Conservation (phyloP, 2,113 vertebrate genomes). For the Gorsachius goisagi region DNA sequence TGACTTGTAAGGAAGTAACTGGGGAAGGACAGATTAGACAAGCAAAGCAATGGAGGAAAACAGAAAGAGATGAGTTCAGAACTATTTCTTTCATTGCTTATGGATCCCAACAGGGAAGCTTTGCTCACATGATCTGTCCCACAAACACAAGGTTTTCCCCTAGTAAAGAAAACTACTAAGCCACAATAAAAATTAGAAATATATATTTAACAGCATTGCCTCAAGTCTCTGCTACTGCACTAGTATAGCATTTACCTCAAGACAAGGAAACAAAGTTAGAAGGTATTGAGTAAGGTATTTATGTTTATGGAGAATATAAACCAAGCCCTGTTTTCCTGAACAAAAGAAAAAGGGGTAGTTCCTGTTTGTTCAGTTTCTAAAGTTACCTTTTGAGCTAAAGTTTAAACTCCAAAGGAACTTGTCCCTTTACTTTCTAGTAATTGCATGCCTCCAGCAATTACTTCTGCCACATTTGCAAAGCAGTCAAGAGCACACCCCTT, state of each 20-base stretch:
- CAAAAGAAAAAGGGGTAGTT: background rate
- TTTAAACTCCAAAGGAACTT: background rate
- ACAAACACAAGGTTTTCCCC: background rate
- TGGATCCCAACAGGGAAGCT: background rate
- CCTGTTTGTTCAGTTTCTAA: background rate
- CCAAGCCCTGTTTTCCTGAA: background rate
- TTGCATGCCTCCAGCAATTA: background rate
- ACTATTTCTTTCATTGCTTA: background rate
- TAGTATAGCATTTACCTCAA: background rate
- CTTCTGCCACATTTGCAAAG: background rate
- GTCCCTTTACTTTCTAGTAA: background rate
- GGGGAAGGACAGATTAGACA: background rate
- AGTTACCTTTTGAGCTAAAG: background rate
- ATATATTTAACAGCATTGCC: rapidly evolving
- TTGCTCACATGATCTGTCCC: background rate
- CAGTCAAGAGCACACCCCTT: background rate
- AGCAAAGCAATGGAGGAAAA: background rate
- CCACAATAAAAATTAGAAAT: background rate
- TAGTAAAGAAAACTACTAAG: background rate
- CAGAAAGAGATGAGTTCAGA: background rate
- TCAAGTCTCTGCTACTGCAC: background rate
- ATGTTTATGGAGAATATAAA: background rate
- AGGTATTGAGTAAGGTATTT: background rate
- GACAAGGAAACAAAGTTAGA: background rate
- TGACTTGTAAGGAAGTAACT: background rate